Percentiles rank a stretch among this genome's conserved stretches.
Evolutionary conservation across 2,797 vertebrate species (phyloP).

Genomic region (Aphelocoma californica): DNA sequence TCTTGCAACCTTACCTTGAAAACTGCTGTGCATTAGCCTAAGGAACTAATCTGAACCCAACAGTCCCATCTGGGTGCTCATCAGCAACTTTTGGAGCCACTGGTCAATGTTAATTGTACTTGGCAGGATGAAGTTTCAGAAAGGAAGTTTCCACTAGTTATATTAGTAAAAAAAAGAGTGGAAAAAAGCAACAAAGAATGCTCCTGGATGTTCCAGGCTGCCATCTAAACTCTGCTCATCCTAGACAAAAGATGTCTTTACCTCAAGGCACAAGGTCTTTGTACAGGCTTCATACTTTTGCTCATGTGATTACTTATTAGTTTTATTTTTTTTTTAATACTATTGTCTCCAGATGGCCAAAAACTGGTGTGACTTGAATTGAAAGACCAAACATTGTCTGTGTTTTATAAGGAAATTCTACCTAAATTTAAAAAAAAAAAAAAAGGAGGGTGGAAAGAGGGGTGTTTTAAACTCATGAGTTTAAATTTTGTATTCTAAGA

Average conservation of each 20-base stretch:
- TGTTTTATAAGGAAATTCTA: background rate
- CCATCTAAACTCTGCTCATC: background rate
- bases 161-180: background rate
- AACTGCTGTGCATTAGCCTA: fast-evolving
- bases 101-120: background rate
- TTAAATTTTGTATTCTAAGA: background rate
- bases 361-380: background rate
- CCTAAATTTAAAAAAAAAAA: no score
- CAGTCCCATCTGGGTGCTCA: background rate
- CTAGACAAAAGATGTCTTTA: background rate
- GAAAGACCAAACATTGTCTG: background rate
- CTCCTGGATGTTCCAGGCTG: background rate
- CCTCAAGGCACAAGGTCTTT: background rate
- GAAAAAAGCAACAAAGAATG: background rate
- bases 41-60: background rate
- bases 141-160: background rate
- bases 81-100: background rate
- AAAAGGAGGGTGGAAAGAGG: fast-evolving
- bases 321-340: background rate
- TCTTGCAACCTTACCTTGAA: background rate
- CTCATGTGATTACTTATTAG: background rate
- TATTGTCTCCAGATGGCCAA: background rate
- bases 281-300: background rate
- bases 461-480: background rate
- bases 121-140: background rate